Evolutionary conservation across 2,888 invertebrate genomes (phyloP), one percentile per base, ranked within the genome.

Genomic region (Deilephila elpenor): DNA sequence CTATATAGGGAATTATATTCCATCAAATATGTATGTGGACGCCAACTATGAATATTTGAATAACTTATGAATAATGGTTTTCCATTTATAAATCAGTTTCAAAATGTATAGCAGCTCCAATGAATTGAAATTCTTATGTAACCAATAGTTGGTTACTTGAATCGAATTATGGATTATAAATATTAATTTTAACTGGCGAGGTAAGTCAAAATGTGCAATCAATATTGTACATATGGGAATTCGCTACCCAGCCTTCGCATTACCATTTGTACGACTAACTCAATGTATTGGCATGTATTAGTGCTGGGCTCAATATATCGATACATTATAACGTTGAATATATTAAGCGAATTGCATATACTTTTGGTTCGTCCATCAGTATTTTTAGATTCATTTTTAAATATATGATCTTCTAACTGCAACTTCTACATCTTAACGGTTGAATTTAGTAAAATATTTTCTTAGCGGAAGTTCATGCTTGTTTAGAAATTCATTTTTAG

Each of bases 181-280:
- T 51, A 67, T 67, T 25, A 44, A 67, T 67, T 44, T 44, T 5
- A 25, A 44, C 11, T n/a, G n/a, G 62, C n/a, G 20, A 64, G 19
- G 61, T 34, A 34, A 37, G 25, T 44, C 25, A 20, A 64, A 64
- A 17, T 44, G 37, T 67, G 51, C 67, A 51, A 51, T 51, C 67
- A 25, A 44, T 25, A 44, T 67, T 67, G 67, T 51, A 25, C 44
- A 67, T 25, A 51, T 44, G 51, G 20, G 67, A 67, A 67, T 67
- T 51, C 20, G 11, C n/a, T 3, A 25, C 17, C 7, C 37, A 64
- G 20, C 37, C 44, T 44, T 14, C 17, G 20, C 25, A 67, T 51
- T 51, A 25, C 20, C 44, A 67, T 62, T 44, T 64, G 37, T n/a
- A 64, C 20, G 64, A 51, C 51, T 67, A 51, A 14, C 44, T 51